phyloP scores from a whole-genome alignment of 2,113 vertebrate species.

The Leucopsar rothschildi region DNA sequence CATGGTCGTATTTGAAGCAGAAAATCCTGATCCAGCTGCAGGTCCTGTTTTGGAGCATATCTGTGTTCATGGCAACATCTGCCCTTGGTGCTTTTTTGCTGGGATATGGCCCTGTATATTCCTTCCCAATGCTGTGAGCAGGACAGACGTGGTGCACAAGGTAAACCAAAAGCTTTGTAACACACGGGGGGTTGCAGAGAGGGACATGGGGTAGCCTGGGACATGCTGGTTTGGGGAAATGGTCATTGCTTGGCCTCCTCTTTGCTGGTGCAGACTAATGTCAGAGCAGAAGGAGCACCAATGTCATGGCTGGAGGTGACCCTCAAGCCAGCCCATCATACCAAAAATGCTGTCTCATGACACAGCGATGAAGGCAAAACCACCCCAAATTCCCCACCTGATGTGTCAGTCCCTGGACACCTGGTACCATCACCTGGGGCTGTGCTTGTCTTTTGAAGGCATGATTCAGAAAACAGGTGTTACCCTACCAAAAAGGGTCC shows the following conservation, averaged over 20 bases:
- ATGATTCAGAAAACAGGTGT: neutral
- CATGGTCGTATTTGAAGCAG: neutral
- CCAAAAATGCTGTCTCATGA: neutral
- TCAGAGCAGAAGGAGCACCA: accelerated
- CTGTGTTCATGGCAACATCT: neutral
- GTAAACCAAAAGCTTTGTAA: neutral
- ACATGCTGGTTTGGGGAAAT: neutral
- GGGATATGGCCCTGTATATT: neutral
- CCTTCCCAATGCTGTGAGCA: neutral
- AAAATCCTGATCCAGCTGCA: neutral
- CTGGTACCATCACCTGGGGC: neutral
- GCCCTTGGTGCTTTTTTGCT: neutral
- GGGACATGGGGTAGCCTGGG: neutral
- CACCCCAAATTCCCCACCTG: neutral
- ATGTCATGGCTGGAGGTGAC: neutral
- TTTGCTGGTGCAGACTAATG: neutral
- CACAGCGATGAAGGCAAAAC: accelerated
- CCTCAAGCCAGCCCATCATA: accelerated
- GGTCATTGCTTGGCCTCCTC: neutral
- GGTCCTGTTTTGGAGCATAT: neutral
- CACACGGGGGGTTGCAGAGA: neutral
- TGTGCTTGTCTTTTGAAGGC: neutral
- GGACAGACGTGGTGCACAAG: neutral
- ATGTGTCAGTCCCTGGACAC: neutral
- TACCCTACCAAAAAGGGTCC: neutral